Conservation (phyloP, 2,113 vertebrate genomes). For the Atherinomorus stipes region DNA sequence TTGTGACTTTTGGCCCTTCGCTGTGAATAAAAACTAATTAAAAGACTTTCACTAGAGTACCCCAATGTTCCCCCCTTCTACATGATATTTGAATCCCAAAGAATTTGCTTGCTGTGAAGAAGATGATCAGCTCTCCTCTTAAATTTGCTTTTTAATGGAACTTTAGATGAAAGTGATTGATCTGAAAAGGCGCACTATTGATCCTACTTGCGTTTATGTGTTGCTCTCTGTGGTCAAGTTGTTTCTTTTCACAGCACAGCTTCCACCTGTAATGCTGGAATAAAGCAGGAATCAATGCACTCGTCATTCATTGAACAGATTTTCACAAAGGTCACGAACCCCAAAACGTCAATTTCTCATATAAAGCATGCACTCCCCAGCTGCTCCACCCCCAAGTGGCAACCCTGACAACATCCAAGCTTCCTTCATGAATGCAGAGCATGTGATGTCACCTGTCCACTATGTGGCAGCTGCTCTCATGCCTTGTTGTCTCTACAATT, state of each 20-base stretch:
- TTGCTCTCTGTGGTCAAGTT: neutral
- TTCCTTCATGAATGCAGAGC: conserved; percentile 31
- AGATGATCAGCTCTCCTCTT: conserved; percentile 24
- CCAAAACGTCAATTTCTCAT: conserved; percentile 60
- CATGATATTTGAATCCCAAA: conserved; percentile 40
- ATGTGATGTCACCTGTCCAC: conserved; percentile 14
- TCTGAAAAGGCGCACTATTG: neutral
- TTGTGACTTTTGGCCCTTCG: conserved; percentile 68
- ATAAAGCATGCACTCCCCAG: conserved; percentile 46
- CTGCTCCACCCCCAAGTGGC: neutral
- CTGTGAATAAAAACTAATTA: conserved; percentile 72
- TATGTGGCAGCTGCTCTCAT: conserved; percentile 25
- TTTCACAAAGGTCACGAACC: conserved; percentile 70
- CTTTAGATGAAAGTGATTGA: neutral
- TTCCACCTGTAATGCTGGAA: conserved; percentile 60
- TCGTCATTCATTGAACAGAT: conserved; percentile 77
- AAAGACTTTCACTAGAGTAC: conserved; percentile 61
- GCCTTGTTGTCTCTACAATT: conserved; percentile 36
- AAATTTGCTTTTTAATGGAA: neutral
- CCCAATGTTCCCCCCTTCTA: conserved; percentile 26
- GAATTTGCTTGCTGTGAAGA: conserved; percentile 15
- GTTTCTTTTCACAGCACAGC: conserved; percentile 7
- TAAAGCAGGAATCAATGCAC: conserved; percentile 69
- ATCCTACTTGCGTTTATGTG: neutral
- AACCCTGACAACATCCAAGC: conserved; percentile 8